phyloP scores from a whole-genome alignment of 1,140 invertebrate species.

The Drosophila aff. region DNA sequence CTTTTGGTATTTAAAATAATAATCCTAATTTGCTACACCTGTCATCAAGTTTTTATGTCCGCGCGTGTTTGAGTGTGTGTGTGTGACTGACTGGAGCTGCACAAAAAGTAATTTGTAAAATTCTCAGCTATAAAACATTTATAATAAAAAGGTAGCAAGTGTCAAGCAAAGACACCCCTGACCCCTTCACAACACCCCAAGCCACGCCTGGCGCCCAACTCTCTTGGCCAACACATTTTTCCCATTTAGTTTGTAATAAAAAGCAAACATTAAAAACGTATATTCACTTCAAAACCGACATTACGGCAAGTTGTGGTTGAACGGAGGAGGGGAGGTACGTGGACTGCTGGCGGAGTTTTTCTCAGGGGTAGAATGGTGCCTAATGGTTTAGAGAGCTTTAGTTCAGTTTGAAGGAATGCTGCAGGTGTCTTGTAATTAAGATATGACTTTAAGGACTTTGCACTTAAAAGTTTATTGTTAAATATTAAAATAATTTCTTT shows the following conservation, averaged over 20 bases:
- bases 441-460: not conserved
- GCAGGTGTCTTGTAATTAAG: not conserved
- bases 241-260: constrained; percentile 73
- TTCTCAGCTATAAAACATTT: constrained; percentile 74
- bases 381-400: constrained; percentile 12
- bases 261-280: constrained; percentile 59
- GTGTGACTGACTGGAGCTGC: constrained; percentile 41
- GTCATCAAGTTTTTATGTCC: constrained; percentile 67
- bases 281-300: constrained; percentile 57
- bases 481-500: not conserved
- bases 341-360: not conserved
- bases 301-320: constrained; percentile 31
- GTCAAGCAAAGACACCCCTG: constrained; percentile 42
- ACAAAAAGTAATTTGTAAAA: constrained; percentile 76
- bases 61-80: constrained; percentile 23
- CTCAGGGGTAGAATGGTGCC: not conserved
- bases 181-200: not conserved
- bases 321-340: not conserved
- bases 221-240: constrained; percentile 62
- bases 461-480: not conserved
- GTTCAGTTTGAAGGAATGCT: not conserved
- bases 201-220: not conserved
- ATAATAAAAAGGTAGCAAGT: constrained; percentile 57
- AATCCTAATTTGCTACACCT: constrained; percentile 77
- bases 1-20: constrained; percentile 73